Evolutionary conservation across 2,888 invertebrate genomes (phyloP).

Genomic region (Galeopsomyia nigrocyanea): DNA sequence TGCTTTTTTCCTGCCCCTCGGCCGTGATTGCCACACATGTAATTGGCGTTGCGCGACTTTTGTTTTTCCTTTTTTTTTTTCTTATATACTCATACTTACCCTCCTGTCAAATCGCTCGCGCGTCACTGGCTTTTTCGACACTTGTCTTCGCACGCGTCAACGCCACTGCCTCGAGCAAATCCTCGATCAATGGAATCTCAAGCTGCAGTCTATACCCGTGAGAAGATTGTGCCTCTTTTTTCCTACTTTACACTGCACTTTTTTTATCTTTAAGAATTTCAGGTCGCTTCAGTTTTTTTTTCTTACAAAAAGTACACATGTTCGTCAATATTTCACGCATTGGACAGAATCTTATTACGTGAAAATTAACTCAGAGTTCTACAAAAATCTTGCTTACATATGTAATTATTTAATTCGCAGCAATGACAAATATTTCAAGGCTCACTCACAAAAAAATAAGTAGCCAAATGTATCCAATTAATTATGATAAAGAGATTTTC

Average conservation of each 20-base stretch:
- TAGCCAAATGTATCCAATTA: no score
- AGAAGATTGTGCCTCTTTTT: conserved; percentile 3
- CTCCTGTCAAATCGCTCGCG: conserved; percentile 18
- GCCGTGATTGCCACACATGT: conserved; percentile 32
- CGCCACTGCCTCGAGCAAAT: background rate
- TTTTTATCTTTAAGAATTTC: background rate
- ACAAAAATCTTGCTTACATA: no score
- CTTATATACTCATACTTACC: background rate
- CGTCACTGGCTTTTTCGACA: background rate
- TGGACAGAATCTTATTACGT: no score
- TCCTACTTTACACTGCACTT: background rate
- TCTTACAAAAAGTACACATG: background rate
- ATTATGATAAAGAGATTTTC: no score
- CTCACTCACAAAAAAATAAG: no score
- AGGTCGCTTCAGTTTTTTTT: conserved; percentile 1
- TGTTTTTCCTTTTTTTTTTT: conserved; percentile 10
- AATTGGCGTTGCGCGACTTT: conserved; percentile 28
- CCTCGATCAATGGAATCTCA: conserved; percentile 36
- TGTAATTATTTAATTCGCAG: no score
- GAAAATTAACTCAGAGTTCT: no score
- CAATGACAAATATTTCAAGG: no score
- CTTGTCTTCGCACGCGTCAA: background rate
- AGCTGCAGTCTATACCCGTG: conserved; percentile 2
- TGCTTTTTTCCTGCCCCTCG: background rate
- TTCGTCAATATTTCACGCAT: no score